Percentiles rank a stretch among this genome's conserved stretches.
phyloP scores from a whole-genome alignment of 2,888 invertebrate genomes.

The Timandra comae region DNA sequence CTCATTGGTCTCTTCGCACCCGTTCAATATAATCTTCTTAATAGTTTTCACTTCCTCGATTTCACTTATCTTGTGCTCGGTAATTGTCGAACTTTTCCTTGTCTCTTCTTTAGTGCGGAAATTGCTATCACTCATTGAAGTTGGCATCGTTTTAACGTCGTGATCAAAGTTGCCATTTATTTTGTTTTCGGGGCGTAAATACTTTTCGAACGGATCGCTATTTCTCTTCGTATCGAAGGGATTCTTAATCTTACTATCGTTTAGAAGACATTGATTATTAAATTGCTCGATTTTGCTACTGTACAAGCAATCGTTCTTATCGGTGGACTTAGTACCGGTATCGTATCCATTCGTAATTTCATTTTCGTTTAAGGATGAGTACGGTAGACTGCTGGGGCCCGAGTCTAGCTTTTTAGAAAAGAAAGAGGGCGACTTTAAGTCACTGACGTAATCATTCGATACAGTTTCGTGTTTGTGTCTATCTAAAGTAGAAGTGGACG shows the following conservation, averaged over 20 bases:
- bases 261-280: slow-evolving; percentile 37
- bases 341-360: slow-evolving; percentile 40
- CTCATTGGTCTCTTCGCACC: slow-evolving; percentile 35
- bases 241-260: slow-evolving; percentile 40
- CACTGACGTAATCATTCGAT: slow-evolving; percentile 36
- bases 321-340: slow-evolving; percentile 26
- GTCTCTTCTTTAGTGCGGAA: slow-evolving; percentile 55
- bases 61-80: slow-evolving; percentile 62
- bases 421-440: slow-evolving; percentile 47
- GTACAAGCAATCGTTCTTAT: slow-evolving; percentile 34
- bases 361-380: slow-evolving; percentile 31
- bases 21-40: slow-evolving; percentile 63
- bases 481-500: slow-evolving; percentile 52
- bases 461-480: slow-evolving; percentile 50
- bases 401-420: slow-evolving; percentile 42
- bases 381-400: slow-evolving; percentile 43
- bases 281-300: slow-evolving; percentile 33
- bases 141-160: slow-evolving; percentile 40
- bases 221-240: slow-evolving; percentile 55
- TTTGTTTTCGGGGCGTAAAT: slow-evolving; percentile 40
- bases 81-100: slow-evolving; percentile 53
- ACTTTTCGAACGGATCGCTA: slow-evolving; percentile 59
- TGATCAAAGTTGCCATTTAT: slow-evolving; percentile 40
- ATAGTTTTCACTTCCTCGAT: slow-evolving; percentile 69
- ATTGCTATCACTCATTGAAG: slow-evolving; percentile 56